Evolutionary conservation across 1,140 invertebrate species (phyloP), one percentile per base, ranked within the genome.

Genomic region (Neodiprion fabricii): DNA sequence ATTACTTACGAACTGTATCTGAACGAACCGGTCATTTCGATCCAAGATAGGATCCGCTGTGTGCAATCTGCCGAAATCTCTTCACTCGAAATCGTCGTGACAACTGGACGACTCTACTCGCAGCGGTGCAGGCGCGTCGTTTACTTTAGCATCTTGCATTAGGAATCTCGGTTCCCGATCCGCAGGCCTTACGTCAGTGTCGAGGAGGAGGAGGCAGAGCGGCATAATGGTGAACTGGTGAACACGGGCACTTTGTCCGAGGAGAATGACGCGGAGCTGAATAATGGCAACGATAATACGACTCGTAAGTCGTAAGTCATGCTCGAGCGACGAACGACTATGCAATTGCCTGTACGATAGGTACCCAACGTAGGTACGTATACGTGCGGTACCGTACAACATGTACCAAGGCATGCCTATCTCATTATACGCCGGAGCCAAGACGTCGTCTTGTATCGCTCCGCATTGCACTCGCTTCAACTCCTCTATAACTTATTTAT

Each of bases 301-400:
- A 61, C 53, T 61, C 53, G 53, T 61, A 61, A 61, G 53, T 61
- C 53, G 53, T 61, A 61, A 61, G 53, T 61, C 53, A 61, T 61
- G 53, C 53, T 61, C 53, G 53, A 61, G n/a, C 53, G 11, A 17
- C 11, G 53, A 61, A 61, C 11, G 7, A 17, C 53, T 61, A 61
- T 61, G 53, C 53, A 61, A 61, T 61, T 61, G 53, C 11, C 53
- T 40, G 28, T 40, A 5, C 28, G 28, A 40, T 40, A 40, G 28
- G 28, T 61, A 61, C 53, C 17, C 17, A 21, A 21, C 17, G 17
- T 21, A 21, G 17, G 17, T 21, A 21, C 17, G 17, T 21, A 9
- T 61, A 14, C 53, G 11, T 61, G 53, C 11, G n/a, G 53, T 61
- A 61, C 53, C 53, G 11, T 40, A 40, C 8, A 12, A 3, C 53